Base-by-base conservation (phyloP, 2,888 invertebrate genomes). In the Pharmacophagus antenor region DNA sequence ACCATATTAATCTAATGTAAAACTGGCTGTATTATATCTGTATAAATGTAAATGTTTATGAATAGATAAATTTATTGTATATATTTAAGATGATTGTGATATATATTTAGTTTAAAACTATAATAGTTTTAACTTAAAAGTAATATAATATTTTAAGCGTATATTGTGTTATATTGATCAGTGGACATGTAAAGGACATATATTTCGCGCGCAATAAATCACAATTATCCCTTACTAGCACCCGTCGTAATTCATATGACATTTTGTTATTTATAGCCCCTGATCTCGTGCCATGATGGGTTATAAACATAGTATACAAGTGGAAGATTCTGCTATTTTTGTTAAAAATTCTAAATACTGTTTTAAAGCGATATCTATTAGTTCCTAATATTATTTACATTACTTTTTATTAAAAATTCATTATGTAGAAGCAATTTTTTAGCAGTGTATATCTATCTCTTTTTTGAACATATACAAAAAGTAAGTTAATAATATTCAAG, bases 151-250 rank as follows among this genome's bases (percentile, higher is more conserved):
- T 31, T 31, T 12, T 10, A 31, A 31, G 15, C 31, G 31, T 12
- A 1, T 31, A 20, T 42, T 25, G 8, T 54, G 44, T 27, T 17
- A n/a, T 54, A 25, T 18, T 53, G 53, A 54, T 46, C 44, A 44
- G 25, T 46, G 54, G 46, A 46, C 53, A 46, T 46, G 10, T 10
- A 54, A 54, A 25, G 53, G 44, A 44, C 46, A 54, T 54, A 54
- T 23, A 54, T 54, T 54, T 54, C 12, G 21, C n/a, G 25, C 27
- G 27, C 31, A 22, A 55, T 55, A 55, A 55, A 55, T 55, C 55
- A 55, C 55, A 55, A 55, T 55, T 55, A 55, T 47, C 47, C 55
- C 47, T 47, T 47, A 55, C 55, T 37, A 55, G 47, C 46, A 55
- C 23, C 55, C 31, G 31, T 31, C 55, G 47, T 55, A 31, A 55